Evolutionary conservation across 2,888 invertebrate species (phyloP).

Genomic region (Limenitis camilla): DNA sequence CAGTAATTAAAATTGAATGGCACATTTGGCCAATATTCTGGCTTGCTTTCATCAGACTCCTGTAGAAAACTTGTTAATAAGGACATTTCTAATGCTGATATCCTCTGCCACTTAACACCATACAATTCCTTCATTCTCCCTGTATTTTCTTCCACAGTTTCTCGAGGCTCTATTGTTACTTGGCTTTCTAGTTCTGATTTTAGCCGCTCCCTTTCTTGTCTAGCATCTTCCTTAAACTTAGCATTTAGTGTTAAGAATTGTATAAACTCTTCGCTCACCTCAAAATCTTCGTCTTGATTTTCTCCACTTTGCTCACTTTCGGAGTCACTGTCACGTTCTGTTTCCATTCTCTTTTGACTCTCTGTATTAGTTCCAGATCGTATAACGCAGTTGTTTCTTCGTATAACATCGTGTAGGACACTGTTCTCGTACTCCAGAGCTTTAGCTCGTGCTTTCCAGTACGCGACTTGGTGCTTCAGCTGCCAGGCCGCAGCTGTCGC

Average conservation of each 20-base stretch:
- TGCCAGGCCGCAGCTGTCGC: constrained; percentile 64
- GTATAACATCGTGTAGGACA: constrained; percentile 68
- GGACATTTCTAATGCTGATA: constrained; percentile 83
- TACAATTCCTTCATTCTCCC: constrained; percentile 73
- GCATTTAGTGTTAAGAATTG: constrained; percentile 76
- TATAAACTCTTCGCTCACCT: constrained; percentile 78
- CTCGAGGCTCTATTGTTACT: constrained; percentile 33
- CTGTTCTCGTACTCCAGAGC: constrained; percentile 75
- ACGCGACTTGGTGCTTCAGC: constrained; percentile 73
- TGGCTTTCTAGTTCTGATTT: constrained; percentile 31
- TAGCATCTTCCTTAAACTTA: constrained; percentile 63
- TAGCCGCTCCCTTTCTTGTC: constrained; percentile 41
- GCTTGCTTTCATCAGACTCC: constrained; percentile 74
- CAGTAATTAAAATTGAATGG: constrained; percentile 72
- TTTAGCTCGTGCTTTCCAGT: constrained; percentile 76
- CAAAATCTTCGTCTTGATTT: constrained; percentile 46
- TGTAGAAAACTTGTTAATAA: constrained; percentile 78
- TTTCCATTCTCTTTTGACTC: constrained; percentile 9
- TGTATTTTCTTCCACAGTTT: constrained; percentile 36
- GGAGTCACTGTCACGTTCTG: constrained; percentile 26
- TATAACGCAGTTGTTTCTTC: constrained; percentile 35
- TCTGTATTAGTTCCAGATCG: constrained; percentile 2
- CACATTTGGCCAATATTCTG: constrained; percentile 82
- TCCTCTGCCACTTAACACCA: constrained; percentile 77
- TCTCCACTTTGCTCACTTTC: constrained; percentile 34